Percentiles rank a stretch among this genome's conserved stretches.
These are phyloP conservation scores for Hesperophylax magnus DNA, from an alignment of 1,140 invertebrate genomes.

Conservation along the genomic window DNA sequence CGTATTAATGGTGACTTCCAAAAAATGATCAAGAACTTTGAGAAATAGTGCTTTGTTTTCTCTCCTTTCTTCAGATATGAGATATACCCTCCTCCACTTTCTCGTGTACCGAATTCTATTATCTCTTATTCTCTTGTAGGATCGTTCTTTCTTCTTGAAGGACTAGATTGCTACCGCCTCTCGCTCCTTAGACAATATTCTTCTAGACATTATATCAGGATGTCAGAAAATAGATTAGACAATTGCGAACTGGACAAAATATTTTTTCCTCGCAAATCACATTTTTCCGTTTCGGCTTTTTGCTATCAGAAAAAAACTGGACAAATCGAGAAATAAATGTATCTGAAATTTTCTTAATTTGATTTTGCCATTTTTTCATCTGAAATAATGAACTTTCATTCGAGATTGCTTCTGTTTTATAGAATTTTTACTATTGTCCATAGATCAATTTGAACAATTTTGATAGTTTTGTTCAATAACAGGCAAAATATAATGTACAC, in stretches of 20 bases:
- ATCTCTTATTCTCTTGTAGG: neutral
- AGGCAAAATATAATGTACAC: too few relatives aligned
- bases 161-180: neutral
- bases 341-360: too few relatives aligned
- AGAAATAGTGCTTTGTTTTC: neutral
- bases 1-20: too few relatives aligned
- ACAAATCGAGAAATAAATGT: too few relatives aligned
- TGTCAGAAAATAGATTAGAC: conserved; percentile 20
- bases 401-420: too few relatives aligned
- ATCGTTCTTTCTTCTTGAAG: neutral
- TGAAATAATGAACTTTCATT: too few relatives aligned
- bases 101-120: conserved; percentile 26
- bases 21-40: neutral
- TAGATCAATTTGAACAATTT: too few relatives aligned
- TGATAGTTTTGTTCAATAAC: too few relatives aligned
- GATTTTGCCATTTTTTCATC: too few relatives aligned
- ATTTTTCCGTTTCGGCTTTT: neutral
- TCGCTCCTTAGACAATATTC: neutral
- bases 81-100: neutral
- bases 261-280: conserved; percentile 1
- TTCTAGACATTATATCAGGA: conserved; percentile 19
- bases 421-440: too few relatives aligned
- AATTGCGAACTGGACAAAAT: neutral
- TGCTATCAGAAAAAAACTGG: too few relatives aligned
- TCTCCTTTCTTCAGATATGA: neutral